These are phyloP conservation scores for Dicyrtoma fusca DNA, from an alignment of 2,888 invertebrate genomes.

Conservation along the genomic window DNA sequence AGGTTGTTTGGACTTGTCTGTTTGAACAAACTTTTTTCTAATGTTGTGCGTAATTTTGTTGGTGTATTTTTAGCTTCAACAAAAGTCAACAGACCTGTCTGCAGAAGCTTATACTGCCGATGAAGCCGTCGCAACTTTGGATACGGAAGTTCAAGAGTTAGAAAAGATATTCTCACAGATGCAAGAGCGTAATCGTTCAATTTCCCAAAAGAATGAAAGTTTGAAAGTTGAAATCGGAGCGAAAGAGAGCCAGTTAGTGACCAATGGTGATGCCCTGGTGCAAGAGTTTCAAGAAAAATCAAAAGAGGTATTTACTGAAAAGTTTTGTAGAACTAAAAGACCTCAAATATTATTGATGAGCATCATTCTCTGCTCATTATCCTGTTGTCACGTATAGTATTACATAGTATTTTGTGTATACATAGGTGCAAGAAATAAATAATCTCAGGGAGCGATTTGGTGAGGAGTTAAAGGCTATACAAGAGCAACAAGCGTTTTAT, in stretches of 20 bases:
- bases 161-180: not conserved
- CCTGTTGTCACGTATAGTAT: too few relatives aligned
- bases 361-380: too few relatives aligned
- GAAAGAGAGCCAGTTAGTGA: not conserved
- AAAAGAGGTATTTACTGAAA: too few relatives aligned
- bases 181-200: not conserved
- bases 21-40: conserved; percentile 6
- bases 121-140: not conserved
- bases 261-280: not conserved
- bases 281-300: too few relatives aligned
- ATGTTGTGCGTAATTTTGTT: not conserved
- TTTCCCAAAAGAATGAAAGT: not conserved
- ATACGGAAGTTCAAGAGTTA: not conserved
- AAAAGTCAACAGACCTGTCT: not conserved
- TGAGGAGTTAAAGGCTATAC: not conserved
- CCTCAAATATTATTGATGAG: too few relatives aligned
- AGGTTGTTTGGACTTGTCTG: not conserved
- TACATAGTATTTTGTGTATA: too few relatives aligned
- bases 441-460: not conserved
- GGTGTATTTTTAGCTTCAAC: not conserved
- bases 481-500: not conserved
- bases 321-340: too few relatives aligned
- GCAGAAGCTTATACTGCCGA: not conserved
- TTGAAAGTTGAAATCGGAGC: not conserved
- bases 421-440: not conserved